Conservation (phyloP, 2,888 invertebrate species). For the Melieria crassipennis region DNA sequence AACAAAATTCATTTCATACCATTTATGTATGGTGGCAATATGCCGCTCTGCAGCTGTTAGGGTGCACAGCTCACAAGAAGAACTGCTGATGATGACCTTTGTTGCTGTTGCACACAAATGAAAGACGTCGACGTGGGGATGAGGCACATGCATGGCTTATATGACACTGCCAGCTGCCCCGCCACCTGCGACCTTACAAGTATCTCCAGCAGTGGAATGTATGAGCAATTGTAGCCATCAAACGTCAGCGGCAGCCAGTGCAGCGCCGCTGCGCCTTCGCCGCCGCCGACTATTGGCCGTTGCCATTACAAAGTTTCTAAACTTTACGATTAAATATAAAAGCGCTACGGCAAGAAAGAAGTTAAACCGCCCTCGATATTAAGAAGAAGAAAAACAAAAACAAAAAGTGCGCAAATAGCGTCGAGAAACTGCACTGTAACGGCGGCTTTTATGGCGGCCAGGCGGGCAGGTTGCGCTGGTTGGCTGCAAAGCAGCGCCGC, state of each 20-base stretch:
- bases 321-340: slow-evolving; percentile 61
- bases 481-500: too few relatives aligned
- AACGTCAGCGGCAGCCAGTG: not conserved
- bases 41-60: not conserved
- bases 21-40: too few relatives aligned
- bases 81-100: slow-evolving; percentile 48
- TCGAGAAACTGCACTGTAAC: slow-evolving; percentile 46
- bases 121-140: slow-evolving; percentile 8
- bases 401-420: slow-evolving; percentile 62
- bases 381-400: slow-evolving; percentile 39
- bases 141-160: not conserved
- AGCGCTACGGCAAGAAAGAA: slow-evolving; percentile 45
- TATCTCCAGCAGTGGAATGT: not conserved
- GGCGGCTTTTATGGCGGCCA: slow-evolving; percentile 45
- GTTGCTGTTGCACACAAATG: slow-evolving; percentile 34
- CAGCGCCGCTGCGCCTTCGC: slow-evolving; percentile 6
- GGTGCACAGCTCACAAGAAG: slow-evolving; percentile 31
- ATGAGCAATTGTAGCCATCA: not conserved
- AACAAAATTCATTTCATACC: too few relatives aligned
- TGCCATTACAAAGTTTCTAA: slow-evolving; percentile 63
- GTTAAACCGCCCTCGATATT: slow-evolving; percentile 61
- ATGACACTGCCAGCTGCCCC: slow-evolving; percentile 24
- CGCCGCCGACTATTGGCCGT: slow-evolving; percentile 13
- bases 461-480: not conserved
- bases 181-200: not conserved